Conservation (phyloP, 2,113 vertebrate species). For the Murina feae region DNA sequence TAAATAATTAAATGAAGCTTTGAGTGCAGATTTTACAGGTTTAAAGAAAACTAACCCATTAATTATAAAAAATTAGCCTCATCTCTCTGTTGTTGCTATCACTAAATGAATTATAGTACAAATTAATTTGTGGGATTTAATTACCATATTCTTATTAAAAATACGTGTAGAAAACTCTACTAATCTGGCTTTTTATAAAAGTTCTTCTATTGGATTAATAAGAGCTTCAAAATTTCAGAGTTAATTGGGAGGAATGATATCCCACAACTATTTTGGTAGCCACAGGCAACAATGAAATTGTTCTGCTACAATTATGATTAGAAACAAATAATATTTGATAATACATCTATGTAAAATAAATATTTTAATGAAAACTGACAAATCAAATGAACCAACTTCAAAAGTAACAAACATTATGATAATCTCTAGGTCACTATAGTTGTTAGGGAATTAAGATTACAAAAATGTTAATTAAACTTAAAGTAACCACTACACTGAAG, state of each 20-base stretch:
- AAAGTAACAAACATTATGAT: background rate
- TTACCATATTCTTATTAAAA: slow-evolving; percentile 30
- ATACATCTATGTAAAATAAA: background rate
- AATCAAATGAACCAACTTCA: background rate
- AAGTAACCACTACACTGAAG: slow-evolving; percentile 58
- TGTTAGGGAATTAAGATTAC: slow-evolving; percentile 54
- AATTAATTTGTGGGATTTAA: slow-evolving; percentile 22
- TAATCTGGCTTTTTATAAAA: background rate
- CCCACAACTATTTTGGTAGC: background rate
- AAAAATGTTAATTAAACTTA: slow-evolving; percentile 74
- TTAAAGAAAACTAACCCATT: background rate
- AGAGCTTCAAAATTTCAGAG: background rate
- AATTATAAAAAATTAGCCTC: slow-evolving; percentile 17
- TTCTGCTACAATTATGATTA: background rate
- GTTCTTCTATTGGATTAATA: background rate
- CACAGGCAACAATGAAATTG: background rate
- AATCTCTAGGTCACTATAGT: slow-evolving; percentile 30
- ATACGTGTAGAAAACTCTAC: background rate
- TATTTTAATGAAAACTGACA: background rate
- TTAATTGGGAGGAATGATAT: background rate
- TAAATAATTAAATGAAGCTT: background rate
- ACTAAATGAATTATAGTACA: background rate
- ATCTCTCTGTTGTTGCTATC: background rate
- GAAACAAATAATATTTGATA: slow-evolving; percentile 2
- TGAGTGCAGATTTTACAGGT: slow-evolving; percentile 15